Evolutionary conservation across 2,888 invertebrate species (phyloP).

Genomic region (Congeria kusceri): DNA sequence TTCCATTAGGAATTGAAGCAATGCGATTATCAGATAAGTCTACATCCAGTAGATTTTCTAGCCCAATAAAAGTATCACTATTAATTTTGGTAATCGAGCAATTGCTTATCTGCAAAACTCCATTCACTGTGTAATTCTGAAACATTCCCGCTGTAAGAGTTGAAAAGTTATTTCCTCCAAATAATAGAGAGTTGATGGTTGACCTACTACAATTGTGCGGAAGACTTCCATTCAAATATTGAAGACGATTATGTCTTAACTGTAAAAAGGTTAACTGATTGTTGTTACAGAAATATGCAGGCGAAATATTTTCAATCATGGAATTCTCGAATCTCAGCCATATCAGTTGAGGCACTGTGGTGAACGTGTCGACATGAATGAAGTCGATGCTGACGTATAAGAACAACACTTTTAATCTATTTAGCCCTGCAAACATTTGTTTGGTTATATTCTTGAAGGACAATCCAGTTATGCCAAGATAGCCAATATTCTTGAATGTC

Average conservation of each 20-base stretch:
- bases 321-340: not conserved
- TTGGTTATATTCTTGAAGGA: not conserved
- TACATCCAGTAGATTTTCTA: slow-evolving; percentile 3
- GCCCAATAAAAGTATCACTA: not conserved
- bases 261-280: slow-evolving; percentile 3
- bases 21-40: slow-evolving; percentile 16
- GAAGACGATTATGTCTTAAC: slow-evolving; percentile 5
- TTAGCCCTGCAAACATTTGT: not conserved
- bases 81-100: not conserved
- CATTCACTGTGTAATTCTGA: not conserved
- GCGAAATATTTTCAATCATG: slow-evolving; percentile 1
- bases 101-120: not conserved
- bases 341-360: not conserved
- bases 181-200: slow-evolving; percentile 1
- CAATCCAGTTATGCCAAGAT: slow-evolving; percentile 1
- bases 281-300: slow-evolving; percentile 18
- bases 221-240: not conserved
- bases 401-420: not conserved
- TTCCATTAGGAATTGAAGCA: not conserved
- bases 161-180: slow-evolving; percentile 5
- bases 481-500: not conserved
- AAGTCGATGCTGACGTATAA: not conserved
- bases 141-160: not conserved
- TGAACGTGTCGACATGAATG: slow-evolving; percentile 2
- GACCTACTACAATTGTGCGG: not conserved